Evolutionary conservation across 2,888 invertebrate genomes (phyloP).

Genomic region (Oligia fasciuncula): DNA sequence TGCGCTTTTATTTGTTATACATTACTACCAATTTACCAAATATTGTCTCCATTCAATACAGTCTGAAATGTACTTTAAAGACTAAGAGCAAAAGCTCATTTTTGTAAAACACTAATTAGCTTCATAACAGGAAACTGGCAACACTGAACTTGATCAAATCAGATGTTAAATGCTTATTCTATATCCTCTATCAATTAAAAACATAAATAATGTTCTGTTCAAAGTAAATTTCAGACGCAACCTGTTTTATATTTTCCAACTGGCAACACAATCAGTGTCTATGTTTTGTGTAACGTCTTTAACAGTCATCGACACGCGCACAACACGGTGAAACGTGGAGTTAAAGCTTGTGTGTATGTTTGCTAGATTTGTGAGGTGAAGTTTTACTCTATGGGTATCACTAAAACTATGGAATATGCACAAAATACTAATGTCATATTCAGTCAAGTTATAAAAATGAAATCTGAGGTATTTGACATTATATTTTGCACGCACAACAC

Average conservation of each 20-base stretch:
- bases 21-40: conserved; percentile 48
- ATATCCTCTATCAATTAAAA: neutral
- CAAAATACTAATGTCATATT: conserved; percentile 49
- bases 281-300: conserved; percentile 49
- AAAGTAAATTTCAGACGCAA: conserved; percentile 63
- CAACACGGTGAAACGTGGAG: conserved; percentile 65
- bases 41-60: conserved; percentile 38
- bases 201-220: neutral
- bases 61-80: conserved; percentile 63
- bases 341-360: conserved; percentile 76
- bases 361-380: conserved; percentile 67
- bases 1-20: conserved; percentile 59
- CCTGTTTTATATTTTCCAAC: conserved; percentile 46
- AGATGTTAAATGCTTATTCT: neutral
- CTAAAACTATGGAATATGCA: conserved; percentile 27
- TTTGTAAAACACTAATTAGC: neutral
- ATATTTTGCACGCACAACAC: conserved; percentile 52
- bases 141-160: conserved; percentile 2
- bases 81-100: conserved; percentile 3
- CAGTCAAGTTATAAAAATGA: neutral
- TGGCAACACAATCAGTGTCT: conserved; percentile 46
- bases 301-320: conserved; percentile 71
- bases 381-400: conserved; percentile 39
- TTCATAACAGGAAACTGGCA: neutral
- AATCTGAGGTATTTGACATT: conserved; percentile 28